Conservation (phyloP, 2,888 invertebrate genomes). For the Pachymerium ferrugineum region DNA sequence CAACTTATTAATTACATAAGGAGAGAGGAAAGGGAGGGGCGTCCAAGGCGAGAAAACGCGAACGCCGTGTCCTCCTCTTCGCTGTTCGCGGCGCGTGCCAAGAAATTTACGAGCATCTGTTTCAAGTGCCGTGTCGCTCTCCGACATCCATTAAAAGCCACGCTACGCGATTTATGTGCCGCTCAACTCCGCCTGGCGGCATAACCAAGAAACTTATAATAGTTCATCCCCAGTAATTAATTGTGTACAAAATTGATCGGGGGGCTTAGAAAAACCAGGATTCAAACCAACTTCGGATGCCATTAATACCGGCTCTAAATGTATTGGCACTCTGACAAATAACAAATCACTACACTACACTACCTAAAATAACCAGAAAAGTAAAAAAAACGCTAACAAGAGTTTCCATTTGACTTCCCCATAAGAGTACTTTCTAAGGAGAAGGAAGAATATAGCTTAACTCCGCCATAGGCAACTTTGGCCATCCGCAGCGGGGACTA, state of each 20-base stretch:
- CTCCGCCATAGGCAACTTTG: too few relatives aligned
- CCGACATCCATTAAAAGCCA: conserved; percentile 21
- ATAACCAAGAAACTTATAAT: conserved; percentile 9
- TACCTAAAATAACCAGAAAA: too few relatives aligned
- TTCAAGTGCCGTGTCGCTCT: conserved; percentile 17
- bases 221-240: neutral
- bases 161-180: neutral
- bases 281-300: too few relatives aligned
- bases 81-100: conserved; percentile 6
- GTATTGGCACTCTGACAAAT: too few relatives aligned
- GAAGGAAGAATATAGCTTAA: too few relatives aligned
- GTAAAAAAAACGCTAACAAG: too few relatives aligned
- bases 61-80: conserved; percentile 12
- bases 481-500: too few relatives aligned
- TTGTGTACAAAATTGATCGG: neutral
- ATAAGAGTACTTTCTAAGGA: too few relatives aligned
- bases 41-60: conserved; percentile 9
- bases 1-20: conserved; percentile 31
- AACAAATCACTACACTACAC: too few relatives aligned
- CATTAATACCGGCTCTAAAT: too few relatives aligned
- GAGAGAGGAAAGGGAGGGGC: neutral
- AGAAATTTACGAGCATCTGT: conserved; percentile 30
- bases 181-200: conserved; percentile 14
- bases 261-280: too few relatives aligned
- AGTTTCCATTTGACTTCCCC: too few relatives aligned